Base-by-base conservation (phyloP, 2,113 vertebrate genomes). In the Micromys minutus region DNA sequence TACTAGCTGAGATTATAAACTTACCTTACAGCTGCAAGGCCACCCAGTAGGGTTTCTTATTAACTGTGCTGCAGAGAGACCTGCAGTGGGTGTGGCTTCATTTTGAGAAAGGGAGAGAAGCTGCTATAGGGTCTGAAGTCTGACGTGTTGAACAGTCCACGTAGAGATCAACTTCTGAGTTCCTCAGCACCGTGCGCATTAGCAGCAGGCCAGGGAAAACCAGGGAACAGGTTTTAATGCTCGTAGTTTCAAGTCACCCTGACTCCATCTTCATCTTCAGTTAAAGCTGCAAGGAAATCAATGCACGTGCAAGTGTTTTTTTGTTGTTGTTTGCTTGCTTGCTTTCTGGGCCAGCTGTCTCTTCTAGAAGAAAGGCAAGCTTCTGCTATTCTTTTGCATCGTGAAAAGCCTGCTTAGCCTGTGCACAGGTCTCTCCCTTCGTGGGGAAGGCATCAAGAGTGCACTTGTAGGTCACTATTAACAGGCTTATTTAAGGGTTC, bases 161-260 rank as follows among this genome's bases (percentile, higher is more conserved):
- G 10, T 21, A n/a, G 52, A 57, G 36, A 12, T 57, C 52, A 81
- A 24, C 52, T 81, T 81, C 21, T 1, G 0, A 4, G 17, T 83
- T 61, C 13, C 24, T 21, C 55, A 39, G 1, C 0, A 24, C 55
- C 16, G 22, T 7, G 21, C 2, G 3, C 26, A 0, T 84, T 9
- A 42, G n/a, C 24, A 31, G n/a, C n/a, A 63, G 57, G 2, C 19
- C 13, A 42, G 39, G 57, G 42, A 42, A 61, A 29, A 57, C 7
- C n/a, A 63, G 80, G 61, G n/a, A 39, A 84, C 10, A n/a, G 36
- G 7, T 31, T 59, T 61, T 45, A 3, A 8, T 26, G 24, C 3
- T 61, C 22, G 42, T 55, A 57, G 12, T n/a, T 6, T 57, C 52
- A 42, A 5, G 15, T 84, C 59, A 42, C 26, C 4, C 81, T 31